phyloP scores from a whole-genome alignment of 2,113 vertebrate genomes.

The Chloebia gouldiae region DNA sequence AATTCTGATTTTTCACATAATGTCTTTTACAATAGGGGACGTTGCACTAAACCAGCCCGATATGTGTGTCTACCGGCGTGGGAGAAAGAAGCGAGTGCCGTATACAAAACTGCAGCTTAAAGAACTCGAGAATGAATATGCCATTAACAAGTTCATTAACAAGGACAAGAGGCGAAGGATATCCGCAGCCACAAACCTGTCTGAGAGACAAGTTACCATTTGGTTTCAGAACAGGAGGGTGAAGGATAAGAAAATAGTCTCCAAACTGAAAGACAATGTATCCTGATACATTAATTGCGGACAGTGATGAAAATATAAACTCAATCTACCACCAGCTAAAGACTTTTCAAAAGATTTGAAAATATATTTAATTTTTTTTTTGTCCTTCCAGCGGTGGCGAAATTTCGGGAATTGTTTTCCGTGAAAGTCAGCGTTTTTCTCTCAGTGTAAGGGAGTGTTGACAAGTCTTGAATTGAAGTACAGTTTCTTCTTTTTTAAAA shows the following conservation, averaged over 20 bases:
- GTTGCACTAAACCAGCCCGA: slow-evolving; percentile 96
- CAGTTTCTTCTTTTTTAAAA: slow-evolving; percentile 60
- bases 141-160: slow-evolving; percentile 97
- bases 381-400: slow-evolving; percentile 35
- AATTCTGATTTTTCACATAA: slow-evolving; percentile 67
- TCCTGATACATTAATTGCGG: slow-evolving; percentile 70
- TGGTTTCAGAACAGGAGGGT: slow-evolving; percentile 91
- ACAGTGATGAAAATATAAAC: slow-evolving; percentile 29
- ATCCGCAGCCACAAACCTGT: slow-evolving; percentile 85
- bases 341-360: slow-evolving; percentile 76
- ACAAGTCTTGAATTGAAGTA: slow-evolving; percentile 56
- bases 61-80: slow-evolving; percentile 92
- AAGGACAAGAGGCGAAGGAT: slow-evolving; percentile 94
- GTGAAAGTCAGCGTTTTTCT: slow-evolving; percentile 38
- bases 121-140: slow-evolving; percentile 86
- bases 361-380: slow-evolving; percentile 74
- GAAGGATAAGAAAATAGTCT: slow-evolving; percentile 88
- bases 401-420: slow-evolving; percentile 62
- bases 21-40: slow-evolving; percentile 81
- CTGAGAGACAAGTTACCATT: slow-evolving; percentile 88
- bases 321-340: slow-evolving; percentile 45
- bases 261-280: slow-evolving; percentile 83
- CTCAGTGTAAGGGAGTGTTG: slow-evolving; percentile 39
- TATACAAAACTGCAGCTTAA: slow-evolving; percentile 93
- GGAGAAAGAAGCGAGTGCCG: slow-evolving; percentile 96